Percentiles rank a stretch among this genome's conserved stretches.
phyloP scores from a whole-genome alignment of 1,140 invertebrate species.

The Leptoteleia sp. region DNA sequence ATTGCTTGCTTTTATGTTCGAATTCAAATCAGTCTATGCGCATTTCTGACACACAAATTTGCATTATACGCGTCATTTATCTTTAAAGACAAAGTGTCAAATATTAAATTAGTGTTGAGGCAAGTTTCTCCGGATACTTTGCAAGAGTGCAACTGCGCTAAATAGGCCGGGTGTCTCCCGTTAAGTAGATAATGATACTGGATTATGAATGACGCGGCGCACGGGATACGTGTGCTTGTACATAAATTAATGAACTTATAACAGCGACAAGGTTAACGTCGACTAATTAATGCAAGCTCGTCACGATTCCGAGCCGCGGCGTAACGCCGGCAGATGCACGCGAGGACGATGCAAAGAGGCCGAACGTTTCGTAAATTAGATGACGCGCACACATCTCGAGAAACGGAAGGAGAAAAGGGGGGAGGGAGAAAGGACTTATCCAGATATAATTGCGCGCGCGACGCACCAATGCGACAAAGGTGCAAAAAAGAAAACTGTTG shows the following conservation, averaged over 20 bases:
- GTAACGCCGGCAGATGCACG: constrained; percentile 6
- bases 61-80: too few relatives aligned
- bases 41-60: too few relatives aligned
- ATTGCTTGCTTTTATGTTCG: too few relatives aligned
- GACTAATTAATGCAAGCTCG: constrained; percentile 65
- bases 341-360: constrained; percentile 27
- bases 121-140: too few relatives aligned
- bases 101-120: too few relatives aligned
- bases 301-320: constrained; percentile 60
- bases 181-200: constrained; percentile 6
- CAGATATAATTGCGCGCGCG: too few relatives aligned
- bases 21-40: too few relatives aligned
- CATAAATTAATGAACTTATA: constrained; percentile 70
- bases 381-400: too few relatives aligned
- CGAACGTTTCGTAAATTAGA: constrained; percentile 2
- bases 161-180: not conserved
- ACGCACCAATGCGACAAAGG: not conserved
- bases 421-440: too few relatives aligned
- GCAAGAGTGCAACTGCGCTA: not conserved
- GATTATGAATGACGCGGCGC: constrained; percentile 18
- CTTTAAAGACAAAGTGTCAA: too few relatives aligned
- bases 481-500: constrained; percentile 9
- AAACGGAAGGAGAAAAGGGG: too few relatives aligned
- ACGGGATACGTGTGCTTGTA: constrained; percentile 44
- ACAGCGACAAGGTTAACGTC: constrained; percentile 38